Conservation (phyloP, 2,113 vertebrate species). For the Dascyllus trimaculatus region DNA sequence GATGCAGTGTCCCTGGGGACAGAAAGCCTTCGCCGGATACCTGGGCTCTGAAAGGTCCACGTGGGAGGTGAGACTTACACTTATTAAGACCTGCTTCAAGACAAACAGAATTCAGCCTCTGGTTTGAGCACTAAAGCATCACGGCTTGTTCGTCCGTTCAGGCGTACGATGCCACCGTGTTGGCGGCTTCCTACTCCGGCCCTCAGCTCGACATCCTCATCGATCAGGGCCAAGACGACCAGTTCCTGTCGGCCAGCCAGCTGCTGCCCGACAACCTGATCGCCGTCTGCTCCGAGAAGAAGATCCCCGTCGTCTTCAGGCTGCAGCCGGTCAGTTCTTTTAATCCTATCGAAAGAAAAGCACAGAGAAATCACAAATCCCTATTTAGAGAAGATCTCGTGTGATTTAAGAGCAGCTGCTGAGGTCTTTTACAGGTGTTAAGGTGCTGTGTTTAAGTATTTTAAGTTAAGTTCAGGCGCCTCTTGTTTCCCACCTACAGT, state of each 20-base stretch:
- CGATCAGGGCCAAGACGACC: slow-evolving; percentile 96
- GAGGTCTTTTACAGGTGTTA: too few species aligned
- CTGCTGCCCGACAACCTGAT: slow-evolving; percentile 96
- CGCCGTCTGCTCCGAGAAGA: slow-evolving; percentile 91
- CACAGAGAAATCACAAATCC: too few species aligned
- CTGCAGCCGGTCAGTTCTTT: slow-evolving; percentile 90
- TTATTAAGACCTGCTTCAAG: too few species aligned
- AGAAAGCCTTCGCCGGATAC: slow-evolving; percentile 94
- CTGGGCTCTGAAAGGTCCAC: slow-evolving; percentile 90
- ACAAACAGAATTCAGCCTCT: too few species aligned
- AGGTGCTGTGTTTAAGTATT: too few species aligned
- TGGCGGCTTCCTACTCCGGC: slow-evolving; percentile 88
- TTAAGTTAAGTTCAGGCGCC: too few species aligned
- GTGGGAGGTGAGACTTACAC: slow-evolving; percentile 90
- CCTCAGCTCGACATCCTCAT: slow-evolving; percentile 93
- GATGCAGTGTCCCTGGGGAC: slow-evolving; percentile 94
- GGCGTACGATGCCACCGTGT: slow-evolving; percentile 91
- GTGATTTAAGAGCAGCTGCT: too few species aligned
- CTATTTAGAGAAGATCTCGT: too few species aligned
- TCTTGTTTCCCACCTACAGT: too few species aligned
- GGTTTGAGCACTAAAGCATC: background rate
- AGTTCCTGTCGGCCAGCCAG: slow-evolving; percentile 93
- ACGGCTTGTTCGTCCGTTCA: slow-evolving; percentile 49
- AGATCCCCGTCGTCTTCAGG: slow-evolving; percentile 93
- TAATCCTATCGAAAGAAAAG: background rate